Conservation (phyloP, 2,797 vertebrate genomes). For the Argya squamiceps region DNA sequence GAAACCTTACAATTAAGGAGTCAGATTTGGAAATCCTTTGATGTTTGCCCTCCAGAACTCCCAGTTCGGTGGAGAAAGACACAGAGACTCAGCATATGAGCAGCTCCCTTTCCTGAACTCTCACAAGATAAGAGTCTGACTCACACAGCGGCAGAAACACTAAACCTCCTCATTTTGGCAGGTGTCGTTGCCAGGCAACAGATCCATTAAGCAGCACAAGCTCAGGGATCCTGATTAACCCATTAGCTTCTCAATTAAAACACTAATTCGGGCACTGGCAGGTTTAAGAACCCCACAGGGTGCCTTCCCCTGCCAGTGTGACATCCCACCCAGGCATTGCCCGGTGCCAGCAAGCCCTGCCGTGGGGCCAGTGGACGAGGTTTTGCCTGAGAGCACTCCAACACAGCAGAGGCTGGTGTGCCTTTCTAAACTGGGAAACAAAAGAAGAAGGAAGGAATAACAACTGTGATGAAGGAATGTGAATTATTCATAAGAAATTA, state of each 20-base stretch:
- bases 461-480: conserved; percentile 53
- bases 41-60: background rate
- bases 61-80: background rate
- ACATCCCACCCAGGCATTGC: background rate
- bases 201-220: conserved; percentile 25
- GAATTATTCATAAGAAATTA: conserved; percentile 73
- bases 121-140: conserved; percentile 32
- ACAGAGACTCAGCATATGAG: conserved; percentile 23
- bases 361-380: fast-evolving
- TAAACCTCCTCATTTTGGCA: conserved; percentile 40
- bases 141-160: conserved; percentile 6
- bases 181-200: conserved; percentile 71
- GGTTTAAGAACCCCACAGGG: background rate
- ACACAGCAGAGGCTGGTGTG: background rate
- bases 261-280: background rate
- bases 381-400: background rate
- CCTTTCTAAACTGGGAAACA: background rate
- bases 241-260: conserved; percentile 52
- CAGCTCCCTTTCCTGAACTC: conserved; percentile 9
- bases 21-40: background rate
- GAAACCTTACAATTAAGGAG: background rate
- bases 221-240: conserved; percentile 42
- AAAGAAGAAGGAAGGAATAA: conserved; percentile 39
- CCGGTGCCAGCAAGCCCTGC: background rate
- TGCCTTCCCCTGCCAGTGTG: background rate